A percentile compares a stretch with the other conserved stretches of the same genome.
These are phyloP conservation scores for Acyrthosiphon pisum DNA, from an alignment of 1,140 invertebrate species.

Conservation along the genomic window DNA sequence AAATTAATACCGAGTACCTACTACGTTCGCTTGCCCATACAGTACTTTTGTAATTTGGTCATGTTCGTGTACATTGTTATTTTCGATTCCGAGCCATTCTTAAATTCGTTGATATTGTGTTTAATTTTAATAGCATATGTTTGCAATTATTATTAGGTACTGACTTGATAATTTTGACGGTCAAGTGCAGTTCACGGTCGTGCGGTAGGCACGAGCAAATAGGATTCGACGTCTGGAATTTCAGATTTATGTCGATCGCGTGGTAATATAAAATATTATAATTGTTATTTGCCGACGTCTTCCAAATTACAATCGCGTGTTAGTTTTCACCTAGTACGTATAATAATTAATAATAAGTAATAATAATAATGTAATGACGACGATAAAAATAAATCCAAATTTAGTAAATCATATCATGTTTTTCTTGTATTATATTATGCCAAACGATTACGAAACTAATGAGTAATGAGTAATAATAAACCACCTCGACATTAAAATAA, in stretches of 20 bases:
- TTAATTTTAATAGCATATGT: not conserved
- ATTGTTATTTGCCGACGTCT: not conserved
- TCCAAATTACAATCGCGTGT: not conserved
- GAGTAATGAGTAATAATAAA: not conserved
- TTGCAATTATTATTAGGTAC: not conserved
- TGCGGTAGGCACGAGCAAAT: not conserved
- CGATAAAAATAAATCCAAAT: not conserved
- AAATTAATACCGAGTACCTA: not conserved
- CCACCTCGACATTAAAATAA: not conserved
- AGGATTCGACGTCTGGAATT: slow-evolving; percentile 7
- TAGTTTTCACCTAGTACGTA: not conserved
- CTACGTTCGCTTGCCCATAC: not conserved
- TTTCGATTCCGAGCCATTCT: not conserved
- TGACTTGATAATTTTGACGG: not conserved
- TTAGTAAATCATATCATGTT: slow-evolving; percentile 12
- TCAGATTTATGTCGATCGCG: not conserved
- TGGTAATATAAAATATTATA: not conserved
- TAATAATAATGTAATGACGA: not conserved
- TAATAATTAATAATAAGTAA: not conserved
- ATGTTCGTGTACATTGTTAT: not conserved
- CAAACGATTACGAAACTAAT: not conserved
- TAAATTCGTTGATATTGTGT: not conserved
- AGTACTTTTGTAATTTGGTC: not conserved
- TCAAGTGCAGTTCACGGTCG: slow-evolving; percentile 30
- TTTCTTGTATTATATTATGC: not conserved